Conservation (phyloP, 2,797 vertebrate species). For the Carapus acus region DNA sequence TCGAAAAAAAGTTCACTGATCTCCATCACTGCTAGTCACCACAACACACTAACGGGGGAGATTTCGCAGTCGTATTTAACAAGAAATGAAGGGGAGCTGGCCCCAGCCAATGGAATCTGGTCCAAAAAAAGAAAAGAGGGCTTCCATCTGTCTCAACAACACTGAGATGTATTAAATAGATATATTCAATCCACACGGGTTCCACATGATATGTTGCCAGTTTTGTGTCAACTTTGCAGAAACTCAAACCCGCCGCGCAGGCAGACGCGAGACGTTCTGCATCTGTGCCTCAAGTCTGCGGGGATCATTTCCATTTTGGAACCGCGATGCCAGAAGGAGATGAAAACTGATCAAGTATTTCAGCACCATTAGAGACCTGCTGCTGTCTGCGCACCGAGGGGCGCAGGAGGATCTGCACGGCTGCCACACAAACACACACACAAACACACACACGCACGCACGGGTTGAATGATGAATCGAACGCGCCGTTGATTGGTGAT, state of each 20-base stretch:
- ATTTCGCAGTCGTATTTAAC: constrained; percentile 30
- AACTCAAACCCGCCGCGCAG: constrained; percentile 19
- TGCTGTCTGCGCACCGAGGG: constrained; percentile 20
- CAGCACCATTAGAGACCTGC: constrained; percentile 37
- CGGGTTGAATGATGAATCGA: constrained; percentile 8
- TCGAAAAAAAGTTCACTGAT: neutral
- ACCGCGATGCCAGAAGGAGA: constrained; percentile 3
- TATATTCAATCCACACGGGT: constrained; percentile 5
- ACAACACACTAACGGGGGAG: constrained; percentile 3
- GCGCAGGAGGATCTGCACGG: constrained; percentile 24
- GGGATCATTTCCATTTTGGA: neutral
- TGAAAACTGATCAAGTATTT: constrained; percentile 27
- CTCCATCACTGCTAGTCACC: neutral
- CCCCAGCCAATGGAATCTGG: neutral
- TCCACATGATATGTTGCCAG: neutral
- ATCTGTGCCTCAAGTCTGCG: constrained; percentile 5
- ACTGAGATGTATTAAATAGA: constrained; percentile 26
- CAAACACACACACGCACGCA: neutral
- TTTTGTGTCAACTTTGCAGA: constrained; percentile 42
- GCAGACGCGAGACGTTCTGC: constrained; percentile 7
- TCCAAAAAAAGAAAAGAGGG: neutral
- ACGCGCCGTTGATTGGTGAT: neutral
- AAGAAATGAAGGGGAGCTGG: constrained; percentile 46
- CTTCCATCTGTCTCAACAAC: constrained; percentile 26
- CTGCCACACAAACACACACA: too few species aligned